Percentiles rank a stretch among this genome's conserved stretches.
These are phyloP conservation scores for Cryptoleucopteryx plumbea DNA, from an alignment of 2,113 vertebrate species.

Conservation along the genomic window DNA sequence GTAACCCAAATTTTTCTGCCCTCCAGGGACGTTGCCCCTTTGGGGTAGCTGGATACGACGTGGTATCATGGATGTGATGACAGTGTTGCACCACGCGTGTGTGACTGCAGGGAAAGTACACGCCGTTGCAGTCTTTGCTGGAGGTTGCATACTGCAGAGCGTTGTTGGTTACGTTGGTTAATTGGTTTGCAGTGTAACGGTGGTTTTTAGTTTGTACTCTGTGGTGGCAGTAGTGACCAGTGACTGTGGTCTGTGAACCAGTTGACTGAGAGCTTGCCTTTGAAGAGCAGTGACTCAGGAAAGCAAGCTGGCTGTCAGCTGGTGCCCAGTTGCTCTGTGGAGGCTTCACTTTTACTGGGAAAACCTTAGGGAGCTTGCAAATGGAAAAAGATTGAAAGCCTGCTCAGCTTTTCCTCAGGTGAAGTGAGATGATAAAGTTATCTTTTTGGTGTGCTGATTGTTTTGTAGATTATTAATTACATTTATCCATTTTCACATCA, in stretches of 20 bases:
- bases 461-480: not conserved
- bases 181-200: not conserved
- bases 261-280: not conserved
- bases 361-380: not conserved
- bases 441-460: not conserved
- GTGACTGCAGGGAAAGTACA: accelerated
- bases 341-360: accelerated
- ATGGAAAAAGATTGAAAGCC: not conserved
- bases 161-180: not conserved
- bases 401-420: not conserved
- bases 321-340: accelerated
- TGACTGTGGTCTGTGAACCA: not conserved
- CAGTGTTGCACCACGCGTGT: accelerated
- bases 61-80: accelerated
- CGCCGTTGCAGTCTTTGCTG: accelerated
- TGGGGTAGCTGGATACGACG: not conserved
- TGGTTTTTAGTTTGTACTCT: not conserved
- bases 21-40: not conserved
- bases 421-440: not conserved
- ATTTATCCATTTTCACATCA: not conserved
- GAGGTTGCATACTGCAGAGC: accelerated
- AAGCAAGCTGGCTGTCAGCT: not conserved
- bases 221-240: not conserved
- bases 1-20: not conserved
- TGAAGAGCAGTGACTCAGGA: not conserved